Conservation (phyloP, 2,113 vertebrate species). For the Octodon degus region DNA sequence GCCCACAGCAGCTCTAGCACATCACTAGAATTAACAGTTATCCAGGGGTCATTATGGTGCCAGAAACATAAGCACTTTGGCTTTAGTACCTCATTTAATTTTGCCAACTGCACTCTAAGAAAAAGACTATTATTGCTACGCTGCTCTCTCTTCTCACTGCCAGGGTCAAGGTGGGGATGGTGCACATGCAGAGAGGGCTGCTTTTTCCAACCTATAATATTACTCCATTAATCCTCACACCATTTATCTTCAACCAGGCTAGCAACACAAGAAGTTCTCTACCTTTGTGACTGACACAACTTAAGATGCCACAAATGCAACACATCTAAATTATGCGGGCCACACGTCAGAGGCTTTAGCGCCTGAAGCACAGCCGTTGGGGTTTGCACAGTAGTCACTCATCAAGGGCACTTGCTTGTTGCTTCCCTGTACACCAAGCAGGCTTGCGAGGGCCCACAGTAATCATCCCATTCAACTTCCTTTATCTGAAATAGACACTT, state of each 20-base stretch:
- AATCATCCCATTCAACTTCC: not conserved
- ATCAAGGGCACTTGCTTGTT: rapidly evolving
- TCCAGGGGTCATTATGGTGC: not conserved
- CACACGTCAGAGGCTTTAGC: not conserved
- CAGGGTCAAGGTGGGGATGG: rapidly evolving
- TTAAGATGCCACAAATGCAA: not conserved
- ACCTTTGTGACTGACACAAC: not conserved
- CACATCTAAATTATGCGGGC: not conserved
- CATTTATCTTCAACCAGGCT: not conserved
- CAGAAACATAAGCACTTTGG: not conserved
- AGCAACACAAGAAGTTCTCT: not conserved
- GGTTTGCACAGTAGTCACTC: not conserved
- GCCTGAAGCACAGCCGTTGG: not conserved
- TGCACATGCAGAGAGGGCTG: not conserved
- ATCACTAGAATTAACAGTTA: not conserved
- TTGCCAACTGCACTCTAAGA: not conserved
- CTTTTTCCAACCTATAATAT: not conserved
- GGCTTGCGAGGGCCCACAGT: not conserved
- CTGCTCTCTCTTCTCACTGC: not conserved
- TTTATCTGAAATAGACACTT: not conserved
- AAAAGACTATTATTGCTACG: not conserved
- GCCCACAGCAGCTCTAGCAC: not conserved
- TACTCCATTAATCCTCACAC: not conserved
- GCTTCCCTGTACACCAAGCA: not conserved
- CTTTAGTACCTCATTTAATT: not conserved